Conservation (phyloP, 2,797 vertebrate species). For the Amblyopsis hoosieri region DNA sequence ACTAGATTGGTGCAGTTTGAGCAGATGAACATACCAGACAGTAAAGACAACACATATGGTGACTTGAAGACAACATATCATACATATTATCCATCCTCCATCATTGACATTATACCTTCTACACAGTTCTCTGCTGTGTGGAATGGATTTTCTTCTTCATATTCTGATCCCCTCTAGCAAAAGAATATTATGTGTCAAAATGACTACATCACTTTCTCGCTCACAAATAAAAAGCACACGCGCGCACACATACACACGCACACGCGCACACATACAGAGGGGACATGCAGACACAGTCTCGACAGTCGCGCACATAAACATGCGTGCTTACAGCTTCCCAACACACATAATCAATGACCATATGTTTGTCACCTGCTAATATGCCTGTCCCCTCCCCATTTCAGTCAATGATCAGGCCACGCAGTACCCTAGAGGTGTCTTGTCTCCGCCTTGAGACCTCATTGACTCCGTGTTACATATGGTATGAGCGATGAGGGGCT, state of each 20-base stretch:
- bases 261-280: not conserved
- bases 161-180: conserved; percentile 61
- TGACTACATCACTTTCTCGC: conserved; percentile 54
- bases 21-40: too few species aligned
- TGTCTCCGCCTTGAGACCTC: conserved; percentile 46
- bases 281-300: too few species aligned
- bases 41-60: too few species aligned
- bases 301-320: too few species aligned
- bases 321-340: too few species aligned
- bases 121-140: conserved; percentile 45
- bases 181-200: conserved; percentile 67
- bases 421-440: conserved; percentile 49
- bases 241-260: not conserved
- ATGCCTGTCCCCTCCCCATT: conserved; percentile 35
- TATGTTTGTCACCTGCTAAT: conserved; percentile 39
- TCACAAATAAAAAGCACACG: conserved; percentile 19
- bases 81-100: conserved; percentile 14
- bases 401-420: conserved; percentile 48
- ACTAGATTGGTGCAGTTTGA: too few species aligned
- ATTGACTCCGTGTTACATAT: conserved; percentile 57
- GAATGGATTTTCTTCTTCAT: conserved; percentile 69
- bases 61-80: too few species aligned
- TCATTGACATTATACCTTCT: conserved; percentile 59
- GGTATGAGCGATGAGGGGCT: conserved; percentile 34
- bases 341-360: not conserved